Base-by-base conservation (phyloP, 2,888 invertebrate genomes). In the Aporophyla nigra region DNA sequence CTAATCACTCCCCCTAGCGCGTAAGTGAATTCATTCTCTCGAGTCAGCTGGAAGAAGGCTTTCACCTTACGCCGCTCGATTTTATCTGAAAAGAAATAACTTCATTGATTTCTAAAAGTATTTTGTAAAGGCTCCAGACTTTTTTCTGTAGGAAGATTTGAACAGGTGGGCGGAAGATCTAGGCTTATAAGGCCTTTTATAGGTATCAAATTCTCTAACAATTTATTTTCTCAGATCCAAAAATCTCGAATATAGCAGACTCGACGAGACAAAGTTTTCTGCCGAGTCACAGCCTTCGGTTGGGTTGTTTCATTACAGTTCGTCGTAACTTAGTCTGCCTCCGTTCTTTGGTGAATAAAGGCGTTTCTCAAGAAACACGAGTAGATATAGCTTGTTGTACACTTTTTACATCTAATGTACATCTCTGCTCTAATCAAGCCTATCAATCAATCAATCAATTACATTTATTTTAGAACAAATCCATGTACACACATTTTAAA, bases 1-100 rank as follows among this genome's bases (percentile, higher is more conserved):
- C 91, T 91, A 74, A 96, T 93, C 61, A 95, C 91, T 0, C 94
- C 95, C 81, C 93, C 93, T 19, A 96, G 86, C 3, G 93, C 91
- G 87, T 95, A 96, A 19, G 91, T 88, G 73, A 96, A 95, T 73
- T 94, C 93, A 51, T 91, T 93, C 78, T 95, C 94, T 7, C 91
- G 87, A 0, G 95, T 94, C 80, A 95, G 82, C 80, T 93, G 93
- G 69, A 93, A 93, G 77, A 96, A 94, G 2, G 95, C 94, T 79
- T 96, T 96, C 27, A 94, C 86, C 80, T 93, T 93, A 3, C 95
- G 93, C 14, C 93, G 93, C 73, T 94, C 92, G 16, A 90, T 86
- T 87, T 93, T 93, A 82, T 91, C 96, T 96, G 93, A 61, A 93
- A 94, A 81, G 68, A 80, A 76, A 85, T 80, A 79, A 86, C 58